A percentile compares a stretch with the other conserved stretches of the same genome.
Conservation (phyloP, 1,140 invertebrate species). For the Aphis craccivora region DNA sequence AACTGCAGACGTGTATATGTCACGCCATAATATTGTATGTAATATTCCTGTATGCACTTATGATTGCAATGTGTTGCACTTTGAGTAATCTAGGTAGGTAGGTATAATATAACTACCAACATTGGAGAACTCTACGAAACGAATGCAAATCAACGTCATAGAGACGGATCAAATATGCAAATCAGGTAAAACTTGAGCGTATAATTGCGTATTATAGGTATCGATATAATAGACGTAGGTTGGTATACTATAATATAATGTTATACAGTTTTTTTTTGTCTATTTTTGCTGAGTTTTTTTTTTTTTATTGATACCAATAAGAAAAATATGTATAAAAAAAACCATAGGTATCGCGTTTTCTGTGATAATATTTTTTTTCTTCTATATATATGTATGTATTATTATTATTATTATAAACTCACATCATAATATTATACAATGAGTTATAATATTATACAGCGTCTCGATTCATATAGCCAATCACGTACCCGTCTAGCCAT, state of each 20-base stretch:
- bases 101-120: background rate
- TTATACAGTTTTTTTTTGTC: background rate
- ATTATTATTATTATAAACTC: background rate
- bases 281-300: background rate
- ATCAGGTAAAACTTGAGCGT: background rate
- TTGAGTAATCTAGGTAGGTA: background rate
- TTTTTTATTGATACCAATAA: background rate
- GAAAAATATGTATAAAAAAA: background rate
- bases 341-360: background rate
- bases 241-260: background rate
- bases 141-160: background rate
- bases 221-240: background rate
- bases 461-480: background rate
- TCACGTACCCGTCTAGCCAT: background rate
- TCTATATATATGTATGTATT: background rate
- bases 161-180: background rate
- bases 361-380: slow-evolving; percentile 7
- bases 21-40: background rate
- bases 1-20: background rate
- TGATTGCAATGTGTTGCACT: background rate
- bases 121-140: background rate
- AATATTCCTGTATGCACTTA: background rate
- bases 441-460: background rate
- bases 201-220: background rate
- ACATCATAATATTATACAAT: background rate